Percentiles rank a stretch among this genome's conserved stretches.
phyloP scores from a whole-genome alignment of 2,888 invertebrate genomes.

The Drosophila kokeensis region DNA sequence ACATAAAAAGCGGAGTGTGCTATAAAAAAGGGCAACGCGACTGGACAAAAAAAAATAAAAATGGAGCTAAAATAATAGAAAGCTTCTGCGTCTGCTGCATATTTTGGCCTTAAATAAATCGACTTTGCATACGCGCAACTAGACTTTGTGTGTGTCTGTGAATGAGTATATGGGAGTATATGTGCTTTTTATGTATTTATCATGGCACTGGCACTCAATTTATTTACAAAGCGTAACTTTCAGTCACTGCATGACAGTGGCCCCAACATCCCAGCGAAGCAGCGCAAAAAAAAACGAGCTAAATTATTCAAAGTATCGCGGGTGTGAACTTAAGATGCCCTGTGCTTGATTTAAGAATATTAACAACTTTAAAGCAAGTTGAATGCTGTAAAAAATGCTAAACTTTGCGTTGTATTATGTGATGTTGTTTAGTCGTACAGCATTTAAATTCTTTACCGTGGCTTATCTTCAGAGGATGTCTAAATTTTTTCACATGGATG shows the following conservation, averaged over 20 bases:
- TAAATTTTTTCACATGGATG: neutral
- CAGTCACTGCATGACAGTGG: conserved; percentile 45
- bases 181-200: conserved; percentile 56
- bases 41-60: conserved; percentile 1
- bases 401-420: too few relatives aligned
- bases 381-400: neutral
- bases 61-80: conserved; percentile 73
- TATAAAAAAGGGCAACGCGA: conserved; percentile 63
- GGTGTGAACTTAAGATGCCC: conserved; percentile 12
- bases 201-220: conserved; percentile 74
- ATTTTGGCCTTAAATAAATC: conserved; percentile 76
- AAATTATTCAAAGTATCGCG: conserved; percentile 9
- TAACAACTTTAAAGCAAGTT: neutral
- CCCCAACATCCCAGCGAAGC: conserved; percentile 33
- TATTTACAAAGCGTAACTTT: conserved; percentile 72
- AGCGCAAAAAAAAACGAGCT: conserved; percentile 22
- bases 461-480: neutral
- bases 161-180: neutral
- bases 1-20: conserved; percentile 36
- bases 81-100: conserved; percentile 69
- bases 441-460: neutral
- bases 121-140: conserved; percentile 68
- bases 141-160: conserved; percentile 11
- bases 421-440: neutral
- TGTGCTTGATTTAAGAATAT: neutral